Base-by-base conservation (phyloP, 1,140 invertebrate species). In the Drosophila chauvacae region DNA sequence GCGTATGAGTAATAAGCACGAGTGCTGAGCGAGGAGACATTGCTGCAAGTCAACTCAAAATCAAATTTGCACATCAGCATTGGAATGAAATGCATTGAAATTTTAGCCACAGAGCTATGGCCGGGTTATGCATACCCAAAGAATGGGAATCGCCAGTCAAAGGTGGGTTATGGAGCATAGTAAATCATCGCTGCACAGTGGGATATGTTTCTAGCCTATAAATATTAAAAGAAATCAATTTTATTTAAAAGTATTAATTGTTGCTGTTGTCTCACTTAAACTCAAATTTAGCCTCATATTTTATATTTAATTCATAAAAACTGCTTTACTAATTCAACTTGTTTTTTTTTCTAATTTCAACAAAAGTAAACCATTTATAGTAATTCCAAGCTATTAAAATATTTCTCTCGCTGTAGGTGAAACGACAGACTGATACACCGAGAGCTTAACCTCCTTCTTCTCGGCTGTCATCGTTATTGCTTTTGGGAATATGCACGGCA, bases 401-500 rank as follows among this genome's bases (percentile, higher is more conserved):
- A 45, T 42, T 59, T 77, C 20, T 69, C 51, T 37, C 26, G 3
- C 56, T 77, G 74, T 61, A 42, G 7, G 16, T 20, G 39, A n/a
- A 23, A 16, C 33, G 11, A 37, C 35, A 18, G 16, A 44, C 30
- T 39, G 33, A 47, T 16, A 56, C 53, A 56, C 20, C 53, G 35
- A 44, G n/a, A 62, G 64, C 53, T 33, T 50, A 56, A 57, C 59
- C 64, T 80, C 58, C 68, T 60, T 64, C 37, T 51, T 64, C 37
- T 51, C 64, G 75, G 41, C 76, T 88, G 85, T 81, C 85, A 90
- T 90, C 85, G 85, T 88, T 88, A 88, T 88, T 88, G 85, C 85
- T 84, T 90, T 90, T 85, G 85, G 85, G 85, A 88, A 81, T 88
- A 81, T 80, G 84, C 75, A 80, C 77, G 77, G 77, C 80, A 87